Conservation (phyloP, 1,140 invertebrate species). For the Leucophenga varia region DNA sequence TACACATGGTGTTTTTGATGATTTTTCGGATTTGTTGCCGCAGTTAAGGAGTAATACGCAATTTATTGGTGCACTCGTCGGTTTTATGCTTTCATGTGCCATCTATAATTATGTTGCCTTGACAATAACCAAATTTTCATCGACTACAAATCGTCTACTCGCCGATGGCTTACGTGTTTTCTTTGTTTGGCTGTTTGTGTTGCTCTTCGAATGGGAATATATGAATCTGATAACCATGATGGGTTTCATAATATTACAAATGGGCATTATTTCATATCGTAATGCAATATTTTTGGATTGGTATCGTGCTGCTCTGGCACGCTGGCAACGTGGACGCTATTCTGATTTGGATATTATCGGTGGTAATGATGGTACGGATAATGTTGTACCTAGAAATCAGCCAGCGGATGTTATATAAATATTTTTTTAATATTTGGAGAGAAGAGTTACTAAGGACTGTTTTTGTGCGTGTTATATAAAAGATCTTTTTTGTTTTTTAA, state of each 20-base stretch:
- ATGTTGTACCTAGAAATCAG: conserved; percentile 28
- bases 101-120: conserved; percentile 97
- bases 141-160: conserved; percentile 90
- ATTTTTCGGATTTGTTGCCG: conserved; percentile 77
- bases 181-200: conserved; percentile 83
- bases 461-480: background rate
- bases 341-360: conserved; percentile 23
- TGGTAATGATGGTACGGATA: conserved; percentile 9
- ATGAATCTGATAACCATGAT: conserved; percentile 80
- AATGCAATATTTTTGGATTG: conserved; percentile 63
- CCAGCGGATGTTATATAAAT: conserved; percentile 43
- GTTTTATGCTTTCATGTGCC: conserved; percentile 88
- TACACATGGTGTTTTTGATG: conserved; percentile 79
- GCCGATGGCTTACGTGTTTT: conserved; percentile 87
- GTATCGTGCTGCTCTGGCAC: conserved; percentile 34
- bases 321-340: conserved; percentile 36
- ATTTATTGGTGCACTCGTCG: conserved; percentile 60
- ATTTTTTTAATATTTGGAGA: background rate
- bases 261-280: conserved; percentile 80
- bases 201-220: conserved; percentile 73
- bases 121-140: conserved; percentile 92
- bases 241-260: conserved; percentile 71
- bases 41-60: conserved; percentile 68
- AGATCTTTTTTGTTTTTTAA: background rate
- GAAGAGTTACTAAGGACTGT: background rate